Conservation (phyloP, 1,140 invertebrate genomes). For the Psix sp. region DNA sequence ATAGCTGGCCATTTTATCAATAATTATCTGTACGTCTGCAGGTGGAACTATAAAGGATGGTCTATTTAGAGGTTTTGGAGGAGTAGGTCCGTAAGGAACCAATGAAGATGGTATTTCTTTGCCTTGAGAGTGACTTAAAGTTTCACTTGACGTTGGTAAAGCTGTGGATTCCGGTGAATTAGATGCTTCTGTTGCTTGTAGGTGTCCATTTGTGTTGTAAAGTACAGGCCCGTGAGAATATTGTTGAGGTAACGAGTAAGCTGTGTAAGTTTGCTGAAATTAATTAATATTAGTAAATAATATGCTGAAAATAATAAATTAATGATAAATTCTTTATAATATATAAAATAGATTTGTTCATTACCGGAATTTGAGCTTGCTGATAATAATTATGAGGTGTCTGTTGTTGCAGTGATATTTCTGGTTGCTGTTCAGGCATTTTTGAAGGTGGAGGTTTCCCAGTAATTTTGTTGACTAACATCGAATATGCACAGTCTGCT, state of each 20-base stretch:
- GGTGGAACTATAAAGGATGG: conserved; percentile 82
- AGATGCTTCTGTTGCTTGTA: conserved; percentile 51
- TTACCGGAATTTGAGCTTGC: conserved; percentile 59
- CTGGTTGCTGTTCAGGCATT: conserved; percentile 55
- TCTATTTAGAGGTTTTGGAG: conserved; percentile 71
- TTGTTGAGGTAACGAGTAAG: conserved; percentile 69
- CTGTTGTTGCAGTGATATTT: conserved; percentile 59
- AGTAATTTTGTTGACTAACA: conserved; percentile 89
- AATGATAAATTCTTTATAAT: too few species aligned
- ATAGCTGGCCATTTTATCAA: conserved; percentile 97
- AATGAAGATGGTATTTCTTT: conserved; percentile 64
- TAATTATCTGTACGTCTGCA: conserved; percentile 88
- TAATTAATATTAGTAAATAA: too few species aligned
- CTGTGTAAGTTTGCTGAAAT: conserved; percentile 62
- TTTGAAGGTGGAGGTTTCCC: conserved; percentile 80
- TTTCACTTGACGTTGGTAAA: conserved; percentile 13
- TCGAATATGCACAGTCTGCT: conserved; percentile 89
- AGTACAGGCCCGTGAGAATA: conserved; percentile 74
- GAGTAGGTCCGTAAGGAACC: conserved; percentile 73
- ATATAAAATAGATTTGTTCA: not conserved
- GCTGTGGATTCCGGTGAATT: conserved; percentile 28
- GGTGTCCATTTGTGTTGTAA: conserved; percentile 70
- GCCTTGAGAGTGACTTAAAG: conserved; percentile 17
- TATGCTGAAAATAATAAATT: conserved; percentile 1
- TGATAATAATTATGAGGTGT: conserved; percentile 67